A percentile compares a stretch with the other conserved stretches of the same genome.
phyloP scores from a whole-genome alignment of 2,797 vertebrate species.

The Phrynocephalus forsythii region DNA sequence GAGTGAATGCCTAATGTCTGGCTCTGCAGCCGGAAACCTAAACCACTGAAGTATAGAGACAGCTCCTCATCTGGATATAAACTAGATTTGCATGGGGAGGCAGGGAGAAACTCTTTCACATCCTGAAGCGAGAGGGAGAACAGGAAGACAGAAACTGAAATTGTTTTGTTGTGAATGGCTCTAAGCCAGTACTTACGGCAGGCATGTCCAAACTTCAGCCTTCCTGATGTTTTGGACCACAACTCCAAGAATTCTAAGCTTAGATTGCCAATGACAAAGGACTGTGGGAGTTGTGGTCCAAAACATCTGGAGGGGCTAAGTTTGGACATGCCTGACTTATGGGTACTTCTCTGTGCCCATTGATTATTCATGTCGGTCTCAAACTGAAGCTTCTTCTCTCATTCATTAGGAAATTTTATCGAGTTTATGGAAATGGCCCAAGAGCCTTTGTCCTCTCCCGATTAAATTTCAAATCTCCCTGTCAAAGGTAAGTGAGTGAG shows the following conservation, averaged over 20 bases:
- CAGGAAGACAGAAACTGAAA: neutral
- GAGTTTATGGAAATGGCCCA: constrained; percentile 81
- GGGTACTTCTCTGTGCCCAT: rapidly evolving
- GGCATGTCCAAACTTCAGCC: too few species aligned
- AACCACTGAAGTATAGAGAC: too few species aligned
- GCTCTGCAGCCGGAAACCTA: too few species aligned
- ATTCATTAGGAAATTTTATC: constrained; percentile 86
- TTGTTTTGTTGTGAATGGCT: neutral
- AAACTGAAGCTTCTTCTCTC: neutral
- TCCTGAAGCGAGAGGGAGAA: neutral
- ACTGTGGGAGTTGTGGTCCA: too few species aligned
- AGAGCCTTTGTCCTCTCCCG: constrained; percentile 82
- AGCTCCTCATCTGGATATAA: neutral
- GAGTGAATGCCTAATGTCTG: too few species aligned
- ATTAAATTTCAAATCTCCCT: constrained; percentile 83
- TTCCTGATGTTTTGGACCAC: too few species aligned
- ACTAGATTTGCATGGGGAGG: too few species aligned
- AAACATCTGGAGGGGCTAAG: too few species aligned
- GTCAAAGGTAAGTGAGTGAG: constrained; percentile 82
- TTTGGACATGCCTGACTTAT: too few species aligned
- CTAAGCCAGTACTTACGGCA: rapidly evolving
- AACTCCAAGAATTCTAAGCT: too few species aligned
- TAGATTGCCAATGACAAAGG: too few species aligned
- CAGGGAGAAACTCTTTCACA: neutral
- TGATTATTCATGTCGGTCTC: neutral